Conservation (phyloP, 2,888 invertebrate genomes). For the Lasiommata megera region DNA sequence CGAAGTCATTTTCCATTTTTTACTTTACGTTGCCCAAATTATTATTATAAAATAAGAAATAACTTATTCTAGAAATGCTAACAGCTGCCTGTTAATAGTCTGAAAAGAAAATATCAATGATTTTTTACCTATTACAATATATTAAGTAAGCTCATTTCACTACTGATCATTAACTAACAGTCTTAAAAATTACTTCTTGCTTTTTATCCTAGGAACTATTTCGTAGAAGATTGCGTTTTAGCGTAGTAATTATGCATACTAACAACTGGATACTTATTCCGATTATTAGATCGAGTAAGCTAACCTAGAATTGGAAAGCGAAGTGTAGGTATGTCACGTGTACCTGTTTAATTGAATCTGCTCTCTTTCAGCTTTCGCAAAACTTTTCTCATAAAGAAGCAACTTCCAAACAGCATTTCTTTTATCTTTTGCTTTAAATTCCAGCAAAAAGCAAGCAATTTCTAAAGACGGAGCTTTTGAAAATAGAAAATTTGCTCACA, state of each 20-base stretch:
- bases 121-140: no score
- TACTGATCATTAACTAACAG: no score
- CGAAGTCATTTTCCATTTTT: no score
- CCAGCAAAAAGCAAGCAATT: conserved; percentile 1
- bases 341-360: conserved; percentile 9
- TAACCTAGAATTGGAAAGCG: background rate
- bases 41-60: no score
- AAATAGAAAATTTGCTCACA: background rate
- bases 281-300: background rate
- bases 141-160: no score
- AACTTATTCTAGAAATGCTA: no score
- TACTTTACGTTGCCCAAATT: no score
- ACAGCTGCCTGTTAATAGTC: no score
- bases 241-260: background rate
- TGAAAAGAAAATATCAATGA: no score
- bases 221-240: no score
- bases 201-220: no score
- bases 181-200: no score
- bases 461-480: background rate
- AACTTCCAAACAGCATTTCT: conserved; percentile 8
- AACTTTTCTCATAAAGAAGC: conserved; percentile 7
- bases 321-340: conserved; percentile 7
- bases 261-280: background rate
- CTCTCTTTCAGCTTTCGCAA: conserved; percentile 7
- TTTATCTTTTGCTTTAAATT: conserved; percentile 10